Evolutionary conservation across 2,888 invertebrate species (phyloP).

Genomic region (Xestoiulus laeticollis): DNA sequence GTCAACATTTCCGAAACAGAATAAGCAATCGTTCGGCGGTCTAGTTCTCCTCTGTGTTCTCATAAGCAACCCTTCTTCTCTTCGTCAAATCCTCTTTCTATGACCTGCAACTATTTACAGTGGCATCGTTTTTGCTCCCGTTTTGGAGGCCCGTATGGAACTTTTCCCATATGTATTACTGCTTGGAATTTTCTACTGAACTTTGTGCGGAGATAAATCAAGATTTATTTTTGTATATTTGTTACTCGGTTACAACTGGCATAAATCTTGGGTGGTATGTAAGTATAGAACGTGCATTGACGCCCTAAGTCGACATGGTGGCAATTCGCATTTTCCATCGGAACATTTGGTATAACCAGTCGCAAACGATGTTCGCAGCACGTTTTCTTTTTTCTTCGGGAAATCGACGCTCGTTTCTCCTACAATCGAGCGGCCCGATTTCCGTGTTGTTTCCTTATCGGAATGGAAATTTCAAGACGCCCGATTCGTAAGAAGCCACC

Average conservation of each 20-base stretch:
- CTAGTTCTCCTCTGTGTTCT: neutral
- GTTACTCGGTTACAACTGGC: conserved; percentile 55
- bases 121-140: neutral
- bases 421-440: neutral
- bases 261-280: conserved; percentile 39
- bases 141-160: neutral
- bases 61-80: neutral
- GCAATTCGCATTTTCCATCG: neutral
- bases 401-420: neutral
- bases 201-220: conserved; percentile 45
- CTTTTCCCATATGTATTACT: neutral
- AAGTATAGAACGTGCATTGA: neutral
- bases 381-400: neutral
- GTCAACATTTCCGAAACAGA: neutral
- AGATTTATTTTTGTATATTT: conserved; percentile 58
- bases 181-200: conserved; percentile 47
- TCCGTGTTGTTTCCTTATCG: neutral
- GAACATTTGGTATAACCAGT: neutral
- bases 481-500: conserved; percentile 24
- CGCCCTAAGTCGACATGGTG: neutral
- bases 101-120: neutral
- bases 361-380: conserved; percentile 23
- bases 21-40: neutral
- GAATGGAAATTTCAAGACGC: neutral
- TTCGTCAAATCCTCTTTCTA: conserved; percentile 1